Conservation (phyloP, 1,140 invertebrate species). For the Dolichoris vasculosae region DNA sequence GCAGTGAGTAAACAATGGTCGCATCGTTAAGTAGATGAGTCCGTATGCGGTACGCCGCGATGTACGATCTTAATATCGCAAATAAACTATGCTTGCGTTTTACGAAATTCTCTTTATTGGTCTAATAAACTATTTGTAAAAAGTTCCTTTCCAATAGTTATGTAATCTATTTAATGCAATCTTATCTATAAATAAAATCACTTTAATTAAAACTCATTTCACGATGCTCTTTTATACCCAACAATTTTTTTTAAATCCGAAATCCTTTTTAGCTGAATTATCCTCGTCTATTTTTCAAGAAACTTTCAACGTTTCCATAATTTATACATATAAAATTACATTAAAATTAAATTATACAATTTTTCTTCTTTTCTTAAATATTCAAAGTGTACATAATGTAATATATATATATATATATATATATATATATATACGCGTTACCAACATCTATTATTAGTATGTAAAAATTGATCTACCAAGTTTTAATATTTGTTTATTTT, state of each 20-base stretch:
- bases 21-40: slow-evolving; percentile 45
- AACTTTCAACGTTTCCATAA: background rate
- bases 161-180: background rate
- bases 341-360: background rate
- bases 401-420: no score
- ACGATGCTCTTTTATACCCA: background rate
- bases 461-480: background rate
- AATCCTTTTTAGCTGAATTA: background rate
- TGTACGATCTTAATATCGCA: background rate
- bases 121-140: background rate
- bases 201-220: background rate
- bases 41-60: slow-evolving; percentile 20
- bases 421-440: background rate
- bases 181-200: background rate
- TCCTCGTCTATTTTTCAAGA: background rate
- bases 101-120: background rate
- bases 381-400: no score
- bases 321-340: background rate
- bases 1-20: slow-evolving; percentile 26
- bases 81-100: background rate
- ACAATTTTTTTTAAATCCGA: background rate
- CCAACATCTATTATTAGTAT: background rate
- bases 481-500: background rate
- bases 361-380: background rate
- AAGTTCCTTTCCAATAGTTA: background rate